Percentiles rank a stretch among this genome's conserved stretches.
phyloP scores from a whole-genome alignment of 1,140 invertebrate species.

The Ceratitis capitata region DNA sequence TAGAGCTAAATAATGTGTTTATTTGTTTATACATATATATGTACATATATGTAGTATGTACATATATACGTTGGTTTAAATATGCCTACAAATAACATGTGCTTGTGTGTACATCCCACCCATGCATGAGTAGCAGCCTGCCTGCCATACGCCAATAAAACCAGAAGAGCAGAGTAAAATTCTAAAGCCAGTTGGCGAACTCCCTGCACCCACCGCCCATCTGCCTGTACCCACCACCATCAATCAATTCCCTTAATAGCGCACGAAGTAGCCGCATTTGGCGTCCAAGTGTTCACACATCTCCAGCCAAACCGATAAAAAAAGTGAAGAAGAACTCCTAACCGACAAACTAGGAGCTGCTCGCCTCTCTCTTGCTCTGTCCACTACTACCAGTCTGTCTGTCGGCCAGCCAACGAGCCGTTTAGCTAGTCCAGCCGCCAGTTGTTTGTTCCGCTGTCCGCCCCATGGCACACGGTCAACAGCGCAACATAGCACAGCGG shows the following conservation, averaged over 20 bases:
- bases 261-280: conserved; percentile 5
- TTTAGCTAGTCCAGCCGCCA: not conserved
- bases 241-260: not conserved
- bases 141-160: not conserved
- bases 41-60: too few relatives aligned
- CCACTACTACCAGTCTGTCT: not conserved
- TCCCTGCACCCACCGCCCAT: not conserved
- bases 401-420: not conserved
- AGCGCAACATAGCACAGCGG: not conserved
- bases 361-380: too few relatives aligned
- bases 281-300: conserved; percentile 20
- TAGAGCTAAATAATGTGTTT: too few relatives aligned
- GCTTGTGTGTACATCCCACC: not conserved
- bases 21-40: too few relatives aligned
- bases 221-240: not conserved
- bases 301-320: not conserved
- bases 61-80: too few relatives aligned
- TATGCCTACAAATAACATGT: too few relatives aligned
- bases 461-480: not conserved
- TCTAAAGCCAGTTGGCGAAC: not conserved
- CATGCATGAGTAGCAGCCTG: not conserved
- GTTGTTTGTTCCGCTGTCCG: not conserved
- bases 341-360: not conserved
- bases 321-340: too few relatives aligned
- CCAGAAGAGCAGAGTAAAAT: not conserved